Conservation (phyloP, 2,113 vertebrate genomes). For the Rattus rattus region DNA sequence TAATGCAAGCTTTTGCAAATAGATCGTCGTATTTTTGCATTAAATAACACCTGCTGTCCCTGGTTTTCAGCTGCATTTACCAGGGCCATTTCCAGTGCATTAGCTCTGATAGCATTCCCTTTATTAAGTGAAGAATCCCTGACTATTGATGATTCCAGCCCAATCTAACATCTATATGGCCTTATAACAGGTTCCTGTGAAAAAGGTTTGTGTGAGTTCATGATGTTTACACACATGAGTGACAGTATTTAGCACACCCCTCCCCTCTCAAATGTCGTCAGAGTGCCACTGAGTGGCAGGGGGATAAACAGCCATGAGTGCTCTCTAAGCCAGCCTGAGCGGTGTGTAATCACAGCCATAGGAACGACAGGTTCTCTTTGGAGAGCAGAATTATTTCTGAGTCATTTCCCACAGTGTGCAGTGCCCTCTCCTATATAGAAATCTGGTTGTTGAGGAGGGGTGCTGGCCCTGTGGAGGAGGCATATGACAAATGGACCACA, state of each 20-base stretch:
- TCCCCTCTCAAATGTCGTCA: not conserved
- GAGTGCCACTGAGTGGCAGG: not conserved
- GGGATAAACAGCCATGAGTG: not conserved
- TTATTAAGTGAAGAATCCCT: slow-evolving; percentile 34
- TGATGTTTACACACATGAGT: not conserved
- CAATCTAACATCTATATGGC: not conserved
- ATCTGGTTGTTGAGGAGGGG: not conserved
- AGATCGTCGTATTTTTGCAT: not conserved
- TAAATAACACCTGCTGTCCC: not conserved
- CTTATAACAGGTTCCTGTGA: slow-evolving; percentile 11
- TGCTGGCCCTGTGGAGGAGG: not conserved
- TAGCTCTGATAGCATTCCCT: slow-evolving; percentile 23
- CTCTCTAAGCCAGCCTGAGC: not conserved
- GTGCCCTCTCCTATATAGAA: slow-evolving; percentile 48
- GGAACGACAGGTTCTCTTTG: slow-evolving; percentile 44
- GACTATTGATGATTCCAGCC: not conserved
- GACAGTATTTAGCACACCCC: not conserved
- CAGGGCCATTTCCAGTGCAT: not conserved
- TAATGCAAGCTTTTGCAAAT: slow-evolving; percentile 39
- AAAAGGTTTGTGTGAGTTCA: not conserved
- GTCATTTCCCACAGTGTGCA: slow-evolving; percentile 61
- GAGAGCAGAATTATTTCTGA: slow-evolving; percentile 68
- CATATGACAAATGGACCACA: not conserved
- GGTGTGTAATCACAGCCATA: not conserved
- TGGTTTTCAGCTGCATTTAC: slow-evolving; percentile 5